Conservation (phyloP, 2,888 invertebrate genomes). For the Danaus chrysippus region DNA sequence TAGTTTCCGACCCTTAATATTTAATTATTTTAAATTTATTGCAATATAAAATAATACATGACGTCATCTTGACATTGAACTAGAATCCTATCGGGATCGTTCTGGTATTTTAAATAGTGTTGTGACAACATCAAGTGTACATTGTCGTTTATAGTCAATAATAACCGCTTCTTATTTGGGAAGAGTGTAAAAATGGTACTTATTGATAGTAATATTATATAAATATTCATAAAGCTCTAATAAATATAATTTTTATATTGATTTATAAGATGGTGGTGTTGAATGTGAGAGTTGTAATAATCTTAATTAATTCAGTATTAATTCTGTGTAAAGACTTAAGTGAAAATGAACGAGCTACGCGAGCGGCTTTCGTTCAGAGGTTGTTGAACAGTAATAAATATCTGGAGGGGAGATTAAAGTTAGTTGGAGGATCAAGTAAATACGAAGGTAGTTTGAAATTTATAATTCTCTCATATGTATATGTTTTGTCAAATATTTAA, state of each 20-base stretch:
- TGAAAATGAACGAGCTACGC: slow-evolving; percentile 56
- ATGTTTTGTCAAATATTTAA: neutral
- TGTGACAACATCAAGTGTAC: neutral
- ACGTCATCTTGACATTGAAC: slow-evolving; percentile 24
- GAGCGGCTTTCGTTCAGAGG: slow-evolving; percentile 82
- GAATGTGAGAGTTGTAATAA: slow-evolving; percentile 16
- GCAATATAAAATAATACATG: neutral
- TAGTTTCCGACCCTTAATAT: neutral
- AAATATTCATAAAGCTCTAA: neutral
- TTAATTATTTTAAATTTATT: neutral
- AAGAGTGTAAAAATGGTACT: too few species aligned
- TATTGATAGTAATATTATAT: too few species aligned
- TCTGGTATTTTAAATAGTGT: slow-evolving; percentile 7
- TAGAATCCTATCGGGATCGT: slow-evolving; percentile 17
- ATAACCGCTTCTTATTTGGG: too few species aligned
- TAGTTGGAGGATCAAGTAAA: slow-evolving; percentile 83
- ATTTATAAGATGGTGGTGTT: neutral
- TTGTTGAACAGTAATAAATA: slow-evolving; percentile 84
- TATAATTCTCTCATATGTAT: neutral
- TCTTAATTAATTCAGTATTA: slow-evolving; percentile 22
- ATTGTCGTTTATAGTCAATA: slow-evolving; percentile 3
- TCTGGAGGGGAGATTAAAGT: slow-evolving; percentile 85
- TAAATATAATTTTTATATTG: neutral
- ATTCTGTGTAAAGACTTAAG: slow-evolving; percentile 48
- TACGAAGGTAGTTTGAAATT: slow-evolving; percentile 82